phyloP scores from a whole-genome alignment of 2,113 vertebrate species.

The Notarius quadriscutis region DNA sequence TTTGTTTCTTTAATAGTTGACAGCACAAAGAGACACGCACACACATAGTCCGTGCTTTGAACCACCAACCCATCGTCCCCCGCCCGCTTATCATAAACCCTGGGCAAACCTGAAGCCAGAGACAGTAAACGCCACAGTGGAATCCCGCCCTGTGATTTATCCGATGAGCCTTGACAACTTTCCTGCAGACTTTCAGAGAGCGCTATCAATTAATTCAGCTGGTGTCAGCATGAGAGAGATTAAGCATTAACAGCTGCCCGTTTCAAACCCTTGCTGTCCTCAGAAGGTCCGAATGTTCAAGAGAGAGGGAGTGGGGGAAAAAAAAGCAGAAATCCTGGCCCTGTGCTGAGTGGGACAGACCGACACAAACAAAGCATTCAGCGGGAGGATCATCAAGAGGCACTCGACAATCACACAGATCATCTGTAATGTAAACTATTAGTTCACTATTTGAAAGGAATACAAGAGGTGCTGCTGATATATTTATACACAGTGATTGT shows the following conservation, averaged over 20 bases:
- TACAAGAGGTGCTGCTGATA: background rate
- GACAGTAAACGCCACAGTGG: slow-evolving; percentile 59
- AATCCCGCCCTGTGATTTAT: slow-evolving; percentile 75
- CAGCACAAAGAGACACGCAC: slow-evolving; percentile 6
- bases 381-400: background rate
- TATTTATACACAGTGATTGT: background rate
- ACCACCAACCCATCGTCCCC: background rate
- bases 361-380: slow-evolving; percentile 34
- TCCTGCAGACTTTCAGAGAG: slow-evolving; percentile 74
- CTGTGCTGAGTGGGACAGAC: slow-evolving; percentile 54
- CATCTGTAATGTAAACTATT: background rate
- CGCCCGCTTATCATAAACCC: slow-evolving; percentile 25
- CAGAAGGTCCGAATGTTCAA: background rate
- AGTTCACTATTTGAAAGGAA: background rate
- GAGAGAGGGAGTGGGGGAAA: too few relatives aligned
- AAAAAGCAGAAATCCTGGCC: slow-evolving; percentile 69
- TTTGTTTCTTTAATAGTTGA: background rate
- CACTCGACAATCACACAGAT: background rate
- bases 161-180: slow-evolving; percentile 72
- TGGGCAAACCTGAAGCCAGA: slow-evolving; percentile 53
- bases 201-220: slow-evolving; percentile 77
- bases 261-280: slow-evolving; percentile 58
- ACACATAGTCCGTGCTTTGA: slow-evolving; percentile 32
- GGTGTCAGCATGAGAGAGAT: slow-evolving; percentile 75
- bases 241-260: slow-evolving; percentile 77